Percentiles rank a stretch among this genome's conserved stretches.
Conservation (phyloP, 2,113 vertebrate species). For the Pavo muticus region DNA sequence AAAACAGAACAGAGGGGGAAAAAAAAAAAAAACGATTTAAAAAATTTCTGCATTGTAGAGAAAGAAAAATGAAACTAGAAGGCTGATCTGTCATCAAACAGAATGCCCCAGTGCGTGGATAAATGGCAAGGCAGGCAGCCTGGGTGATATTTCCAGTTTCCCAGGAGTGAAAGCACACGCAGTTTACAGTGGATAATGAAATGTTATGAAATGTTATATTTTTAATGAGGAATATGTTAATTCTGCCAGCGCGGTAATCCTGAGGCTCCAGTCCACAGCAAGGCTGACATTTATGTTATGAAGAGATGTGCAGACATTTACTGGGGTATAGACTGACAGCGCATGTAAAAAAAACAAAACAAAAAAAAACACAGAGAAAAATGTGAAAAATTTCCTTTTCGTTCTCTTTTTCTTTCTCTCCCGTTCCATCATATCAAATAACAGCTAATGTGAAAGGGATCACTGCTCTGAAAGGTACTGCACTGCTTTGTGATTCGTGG, state of each 20-base stretch:
- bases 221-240: slow-evolving; percentile 17
- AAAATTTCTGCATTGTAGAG: not conserved
- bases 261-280: not conserved
- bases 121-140: not conserved
- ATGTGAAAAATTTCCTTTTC: not conserved
- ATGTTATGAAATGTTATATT: slow-evolving; percentile 36
- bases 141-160: slow-evolving; percentile 36
- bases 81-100: not conserved
- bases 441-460: not conserved
- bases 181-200: slow-evolving; percentile 30
- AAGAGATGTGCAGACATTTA: slow-evolving; percentile 17
- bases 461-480: not conserved
- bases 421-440: not conserved
- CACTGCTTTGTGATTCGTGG: not conserved
- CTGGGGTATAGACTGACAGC: not conserved
- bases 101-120: not conserved
- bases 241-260: slow-evolving; percentile 34
- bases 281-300: slow-evolving; percentile 31
- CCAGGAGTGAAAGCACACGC: not conserved
- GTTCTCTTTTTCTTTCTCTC: not conserved
- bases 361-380: not conserved
- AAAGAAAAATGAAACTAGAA: not conserved
- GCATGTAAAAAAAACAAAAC: not conserved
- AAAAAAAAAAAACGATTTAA: not conserved
- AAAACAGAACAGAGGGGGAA: not conserved